phyloP scores from a whole-genome alignment of 1,140 invertebrate genomes.

The Mactra quadrangularis region DNA sequence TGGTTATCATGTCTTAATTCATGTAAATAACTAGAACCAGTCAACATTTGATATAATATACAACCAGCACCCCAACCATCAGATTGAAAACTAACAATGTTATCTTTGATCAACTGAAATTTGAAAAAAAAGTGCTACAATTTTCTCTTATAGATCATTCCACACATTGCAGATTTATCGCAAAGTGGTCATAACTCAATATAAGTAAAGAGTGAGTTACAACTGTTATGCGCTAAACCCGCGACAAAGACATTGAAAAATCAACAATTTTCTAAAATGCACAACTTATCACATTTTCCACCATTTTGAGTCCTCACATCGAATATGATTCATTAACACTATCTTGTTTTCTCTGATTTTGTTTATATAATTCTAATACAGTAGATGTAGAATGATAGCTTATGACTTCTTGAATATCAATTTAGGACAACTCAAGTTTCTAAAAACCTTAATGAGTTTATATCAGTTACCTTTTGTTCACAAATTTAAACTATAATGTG shows the following conservation, averaged over 20 bases:
- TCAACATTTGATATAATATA: constrained; percentile 41
- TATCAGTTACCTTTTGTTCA: too few relatives aligned
- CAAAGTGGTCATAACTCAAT: too few relatives aligned
- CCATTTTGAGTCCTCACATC: too few relatives aligned
- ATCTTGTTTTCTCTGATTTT: too few relatives aligned
- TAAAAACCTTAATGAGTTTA: too few relatives aligned
- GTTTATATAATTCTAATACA: too few relatives aligned
- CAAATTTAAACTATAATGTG: too few relatives aligned
- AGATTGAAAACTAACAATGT: constrained; percentile 19
- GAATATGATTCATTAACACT: too few relatives aligned
- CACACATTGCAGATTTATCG: background rate
- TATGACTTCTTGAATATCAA: too few relatives aligned
- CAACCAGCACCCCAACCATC: constrained; percentile 53
- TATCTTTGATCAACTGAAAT: constrained; percentile 12
- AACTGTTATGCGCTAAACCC: background rate
- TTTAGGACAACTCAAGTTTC: too few relatives aligned
- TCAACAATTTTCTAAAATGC: background rate
- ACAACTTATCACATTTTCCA: background rate
- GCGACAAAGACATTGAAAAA: background rate
- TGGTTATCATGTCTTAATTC: constrained; percentile 16
- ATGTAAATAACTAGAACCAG: constrained; percentile 16
- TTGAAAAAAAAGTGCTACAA: background rate
- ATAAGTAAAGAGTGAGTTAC: too few relatives aligned
- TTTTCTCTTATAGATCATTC: background rate
- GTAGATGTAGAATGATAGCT: too few relatives aligned